A percentile compares a stretch with the other conserved stretches of the same genome.
These are phyloP conservation scores for Drosophila tripunctata DNA, from an alignment of 2,888 invertebrate species.

Conservation along the genomic window DNA sequence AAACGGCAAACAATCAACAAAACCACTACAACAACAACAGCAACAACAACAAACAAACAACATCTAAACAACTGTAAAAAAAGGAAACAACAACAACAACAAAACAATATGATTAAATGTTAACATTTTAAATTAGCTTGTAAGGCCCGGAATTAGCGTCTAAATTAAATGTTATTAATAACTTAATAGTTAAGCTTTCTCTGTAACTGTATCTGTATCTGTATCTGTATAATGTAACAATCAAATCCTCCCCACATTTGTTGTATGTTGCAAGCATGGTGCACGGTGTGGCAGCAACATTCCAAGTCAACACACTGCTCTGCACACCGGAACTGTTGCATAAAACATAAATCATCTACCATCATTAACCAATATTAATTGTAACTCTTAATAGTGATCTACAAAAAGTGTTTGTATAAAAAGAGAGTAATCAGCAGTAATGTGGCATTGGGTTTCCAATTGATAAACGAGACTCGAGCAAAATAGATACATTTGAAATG, in stretches of 20 bases:
- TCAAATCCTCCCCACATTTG: conserved; percentile 9
- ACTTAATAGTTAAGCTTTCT: conserved; percentile 10
- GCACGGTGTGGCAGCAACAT: conserved; percentile 28
- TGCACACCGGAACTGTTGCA: conserved; percentile 10
- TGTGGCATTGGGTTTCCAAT: conserved; percentile 31
- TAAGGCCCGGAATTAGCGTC: conserved; percentile 62
- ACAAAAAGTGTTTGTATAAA: conserved; percentile 26
- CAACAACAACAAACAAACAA: conserved; percentile 29
- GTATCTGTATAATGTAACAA: conserved; percentile 14
- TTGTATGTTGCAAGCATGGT: conserved; percentile 4
- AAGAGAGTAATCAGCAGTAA: conserved; percentile 4
- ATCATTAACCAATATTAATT: conserved; percentile 9
- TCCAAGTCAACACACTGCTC: conserved; percentile 31
- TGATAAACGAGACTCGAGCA: conserved; percentile 28
- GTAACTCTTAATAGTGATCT: conserved; percentile 15
- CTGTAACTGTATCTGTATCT: conserved; percentile 12
- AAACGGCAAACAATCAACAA: conserved; percentile 22
- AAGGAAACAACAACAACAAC: conserved; percentile 29
- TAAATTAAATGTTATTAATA: conserved; percentile 67
- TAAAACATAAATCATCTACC: conserved; percentile 3
- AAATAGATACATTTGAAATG: conserved; percentile 36
- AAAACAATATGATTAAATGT: conserved; percentile 59
- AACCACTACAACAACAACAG: not conserved
- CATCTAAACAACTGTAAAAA: conserved; percentile 50
- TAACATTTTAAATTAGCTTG: conserved; percentile 72